A percentile compares a stretch with the other conserved stretches of the same genome.
These are phyloP conservation scores for Thunnus maccoyii DNA, from an alignment of 2,113 vertebrate species.

Conservation along the genomic window DNA sequence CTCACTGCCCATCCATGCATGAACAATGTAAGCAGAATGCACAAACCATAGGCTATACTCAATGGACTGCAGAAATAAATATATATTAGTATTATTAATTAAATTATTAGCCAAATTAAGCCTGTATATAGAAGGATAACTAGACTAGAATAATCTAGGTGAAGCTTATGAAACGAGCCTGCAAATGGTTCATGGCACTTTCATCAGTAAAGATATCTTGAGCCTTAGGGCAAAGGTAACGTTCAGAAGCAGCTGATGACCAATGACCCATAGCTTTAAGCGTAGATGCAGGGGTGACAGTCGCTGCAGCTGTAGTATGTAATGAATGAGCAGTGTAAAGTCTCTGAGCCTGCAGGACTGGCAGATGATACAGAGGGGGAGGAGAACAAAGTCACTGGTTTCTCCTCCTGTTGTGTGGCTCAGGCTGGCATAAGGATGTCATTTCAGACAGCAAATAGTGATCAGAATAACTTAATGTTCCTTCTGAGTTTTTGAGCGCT, in stretches of 20 bases:
- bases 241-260: constrained; percentile 38
- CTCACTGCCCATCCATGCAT: too few relatives aligned
- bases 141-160: constrained; percentile 1
- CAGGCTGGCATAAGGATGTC: background rate
- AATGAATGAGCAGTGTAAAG: constrained; percentile 23
- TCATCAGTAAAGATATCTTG: constrained; percentile 2
- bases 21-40: too few relatives aligned
- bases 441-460: background rate
- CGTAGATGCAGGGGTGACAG: constrained; percentile 7
- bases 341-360: constrained; percentile 19
- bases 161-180: background rate
- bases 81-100: background rate
- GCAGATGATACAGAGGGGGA: constrained; percentile 22
- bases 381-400: constrained; percentile 10
- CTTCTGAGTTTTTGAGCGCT: background rate
- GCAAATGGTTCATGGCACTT: constrained; percentile 26
- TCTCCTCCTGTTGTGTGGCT: background rate
- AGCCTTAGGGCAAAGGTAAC: constrained; percentile 11
- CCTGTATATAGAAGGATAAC: background rate
- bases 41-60: background rate
- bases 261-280: constrained; percentile 32
- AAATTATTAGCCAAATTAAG: background rate
- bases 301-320: constrained; percentile 15
- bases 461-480: background rate
- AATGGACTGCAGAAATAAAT: too few relatives aligned